phyloP scores from a whole-genome alignment of 64 coral and sea anemone species.

The Exaiptasia diaphana region DNA sequence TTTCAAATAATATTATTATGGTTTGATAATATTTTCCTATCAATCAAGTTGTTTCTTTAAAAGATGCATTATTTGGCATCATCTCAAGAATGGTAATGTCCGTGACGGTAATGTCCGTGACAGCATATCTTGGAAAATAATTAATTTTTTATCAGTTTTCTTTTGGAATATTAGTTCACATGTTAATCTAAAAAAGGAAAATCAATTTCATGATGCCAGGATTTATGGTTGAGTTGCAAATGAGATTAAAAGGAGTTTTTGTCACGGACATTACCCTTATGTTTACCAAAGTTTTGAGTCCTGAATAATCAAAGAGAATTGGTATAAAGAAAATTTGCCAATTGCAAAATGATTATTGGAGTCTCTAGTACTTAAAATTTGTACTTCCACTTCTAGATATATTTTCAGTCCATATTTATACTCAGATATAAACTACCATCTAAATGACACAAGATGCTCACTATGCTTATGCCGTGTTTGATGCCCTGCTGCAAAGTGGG shows the following conservation, averaged over 20 bases:
- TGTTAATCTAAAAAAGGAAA: background rate
- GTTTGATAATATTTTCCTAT: background rate
- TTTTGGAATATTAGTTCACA: background rate
- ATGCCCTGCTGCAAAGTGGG: background rate
- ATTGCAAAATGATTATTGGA: background rate
- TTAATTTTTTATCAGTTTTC: background rate
- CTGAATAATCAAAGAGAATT: background rate
- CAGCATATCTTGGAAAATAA: background rate
- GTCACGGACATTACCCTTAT: background rate
- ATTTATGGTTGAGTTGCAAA: background rate
- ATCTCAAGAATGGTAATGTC: background rate
- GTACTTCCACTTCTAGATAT: background rate
- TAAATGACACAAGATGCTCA: background rate
- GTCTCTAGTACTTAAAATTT: background rate
- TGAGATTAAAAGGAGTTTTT: background rate
- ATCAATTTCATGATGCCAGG: background rate
- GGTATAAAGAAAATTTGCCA: too few relatives aligned
- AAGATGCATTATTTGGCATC: background rate
- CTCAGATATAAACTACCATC: background rate
- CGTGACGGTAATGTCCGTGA: background rate
- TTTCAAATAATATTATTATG: slow-evolving; percentile 1
- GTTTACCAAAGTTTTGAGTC: background rate
- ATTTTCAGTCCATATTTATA: background rate
- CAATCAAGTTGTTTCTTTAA: background rate
- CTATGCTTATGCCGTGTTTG: background rate